phyloP scores from a whole-genome alignment of 2,797 vertebrate species.

The Menidia menidia region DNA sequence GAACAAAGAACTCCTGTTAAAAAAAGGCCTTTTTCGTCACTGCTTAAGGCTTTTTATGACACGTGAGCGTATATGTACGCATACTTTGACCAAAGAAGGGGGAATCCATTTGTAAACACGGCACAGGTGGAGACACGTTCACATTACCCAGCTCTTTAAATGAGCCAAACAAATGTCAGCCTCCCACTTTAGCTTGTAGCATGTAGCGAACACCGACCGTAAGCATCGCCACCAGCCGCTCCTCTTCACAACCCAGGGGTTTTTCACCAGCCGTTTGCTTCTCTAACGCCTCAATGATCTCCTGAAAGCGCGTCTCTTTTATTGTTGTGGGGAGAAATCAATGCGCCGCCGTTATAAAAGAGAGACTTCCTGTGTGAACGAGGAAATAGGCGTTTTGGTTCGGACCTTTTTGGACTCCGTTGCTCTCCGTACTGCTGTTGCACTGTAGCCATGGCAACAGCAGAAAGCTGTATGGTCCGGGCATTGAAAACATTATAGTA shows the following conservation, averaged over 20 bases:
- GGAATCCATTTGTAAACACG: not conserved
- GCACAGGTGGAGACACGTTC: not conserved
- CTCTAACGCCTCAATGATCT: not conserved
- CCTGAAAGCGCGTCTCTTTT: constrained; percentile 30
- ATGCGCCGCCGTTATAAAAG: constrained; percentile 34
- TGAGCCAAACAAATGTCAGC: constrained; percentile 15
- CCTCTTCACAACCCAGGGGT: not conserved
- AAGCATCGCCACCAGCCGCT: constrained; percentile 63
- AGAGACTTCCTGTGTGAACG: constrained; percentile 64
- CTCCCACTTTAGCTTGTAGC: constrained; percentile 69
- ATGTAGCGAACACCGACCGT: constrained; percentile 67
- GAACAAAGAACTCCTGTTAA: not conserved
- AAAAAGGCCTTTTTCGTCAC: constrained; percentile 15
- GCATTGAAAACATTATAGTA: constrained; percentile 9
- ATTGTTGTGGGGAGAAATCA: constrained; percentile 62
- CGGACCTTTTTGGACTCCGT: not conserved
- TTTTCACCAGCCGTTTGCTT: not conserved
- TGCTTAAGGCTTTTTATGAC: not conserved
- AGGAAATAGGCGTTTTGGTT: constrained; percentile 60
- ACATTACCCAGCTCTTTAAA: constrained; percentile 44
- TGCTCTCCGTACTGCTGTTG: constrained; percentile 49
- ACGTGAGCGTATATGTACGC: not conserved
- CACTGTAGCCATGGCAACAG: constrained; percentile 62
- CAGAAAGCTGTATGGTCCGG: constrained; percentile 9
- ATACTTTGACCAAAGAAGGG: not conserved